Base-by-base conservation (phyloP, 2,888 invertebrate genomes). In the Brenthis daphne region DNA sequence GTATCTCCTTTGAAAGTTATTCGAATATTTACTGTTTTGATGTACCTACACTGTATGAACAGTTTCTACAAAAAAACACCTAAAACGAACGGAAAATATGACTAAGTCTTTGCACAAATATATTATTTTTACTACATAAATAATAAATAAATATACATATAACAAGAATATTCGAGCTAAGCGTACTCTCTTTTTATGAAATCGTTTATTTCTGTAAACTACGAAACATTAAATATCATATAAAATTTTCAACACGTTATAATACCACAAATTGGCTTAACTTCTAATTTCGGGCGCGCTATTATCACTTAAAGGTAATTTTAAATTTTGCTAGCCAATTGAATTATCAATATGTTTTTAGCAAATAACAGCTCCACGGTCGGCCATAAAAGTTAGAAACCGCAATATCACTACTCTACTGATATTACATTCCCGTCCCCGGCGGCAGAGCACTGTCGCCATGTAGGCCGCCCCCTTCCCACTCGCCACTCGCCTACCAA, bases 331-430 rank as follows among this genome's bases (percentile, higher is more conserved):
- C 57, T 20, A 66, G 64, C 67, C 73, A 70, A 73, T 73, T 73
- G 71, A 70, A 73, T 75, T 74, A 80, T 77, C 74, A 81, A 74
- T 77, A 77, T 75, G 66, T 75, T 75, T 77, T 74, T 76, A 74
- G 75, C 77, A 77, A 78, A 78, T 75, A 77, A 77, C 82, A 79
- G 81, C 80, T 83, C 80, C 75, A 82, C 78, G 80, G 79, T 79
- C 75, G 80, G 81, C 79, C 83, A 83, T 83, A 82, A 83, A 84
- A 83, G 83, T 86, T 86, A 84, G 88, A 86, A 86, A 85, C 88
- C 88, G 88, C 89, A 89, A 90, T 89, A 89, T 88, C 87, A 87
- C 88, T 85, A 87, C 86, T 87, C 86, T 82, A 82, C 85, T 86
- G 87, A 88, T 89, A 90, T 89, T 90, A 89, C 88, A 88, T 86